phyloP scores from a whole-genome alignment of 2,888 invertebrate genomes.

The Mellilla xanthometata region DNA sequence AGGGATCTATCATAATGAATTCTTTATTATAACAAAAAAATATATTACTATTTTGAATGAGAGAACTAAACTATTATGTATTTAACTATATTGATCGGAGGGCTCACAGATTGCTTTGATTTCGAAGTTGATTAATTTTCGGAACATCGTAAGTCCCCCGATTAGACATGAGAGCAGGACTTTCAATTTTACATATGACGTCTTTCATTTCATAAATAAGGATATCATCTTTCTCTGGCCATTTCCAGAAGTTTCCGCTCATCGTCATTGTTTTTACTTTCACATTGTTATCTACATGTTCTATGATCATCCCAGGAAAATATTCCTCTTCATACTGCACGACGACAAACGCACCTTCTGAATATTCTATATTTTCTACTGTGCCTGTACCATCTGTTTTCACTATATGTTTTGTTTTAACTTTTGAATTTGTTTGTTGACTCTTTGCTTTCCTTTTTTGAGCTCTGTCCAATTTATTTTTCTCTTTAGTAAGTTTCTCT shows the following conservation, averaged over 20 bases:
- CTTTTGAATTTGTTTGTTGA: slow-evolving; percentile 10
- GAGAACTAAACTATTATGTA: no score
- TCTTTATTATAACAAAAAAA: no score
- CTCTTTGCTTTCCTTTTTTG: slow-evolving; percentile 6
- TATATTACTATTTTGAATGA: no score
- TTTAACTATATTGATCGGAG: neutral
- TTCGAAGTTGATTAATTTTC: slow-evolving; percentile 9
- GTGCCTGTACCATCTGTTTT: slow-evolving; percentile 7
- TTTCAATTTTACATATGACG: no score
- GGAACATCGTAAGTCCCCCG: slow-evolving; percentile 9
- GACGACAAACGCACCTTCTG: slow-evolving; percentile 9
- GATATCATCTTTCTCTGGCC: neutral
- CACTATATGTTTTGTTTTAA: slow-evolving; percentile 5
- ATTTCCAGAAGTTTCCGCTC: neutral
- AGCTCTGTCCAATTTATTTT: slow-evolving; percentile 8
- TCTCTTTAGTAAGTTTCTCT: slow-evolving; percentile 10
- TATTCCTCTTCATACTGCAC: slow-evolving; percentile 10
- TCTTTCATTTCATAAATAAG: neutral
- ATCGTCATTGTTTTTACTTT: no score
- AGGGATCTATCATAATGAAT: no score
- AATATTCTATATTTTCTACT: slow-evolving; percentile 7
- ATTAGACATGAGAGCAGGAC: slow-evolving; percentile 2
- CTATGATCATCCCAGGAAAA: slow-evolving; percentile 8
- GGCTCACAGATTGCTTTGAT: slow-evolving; percentile 6
- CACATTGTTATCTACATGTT: neutral